Conservation (phyloP, 2,888 invertebrate species). For the Fragum fragum region DNA sequence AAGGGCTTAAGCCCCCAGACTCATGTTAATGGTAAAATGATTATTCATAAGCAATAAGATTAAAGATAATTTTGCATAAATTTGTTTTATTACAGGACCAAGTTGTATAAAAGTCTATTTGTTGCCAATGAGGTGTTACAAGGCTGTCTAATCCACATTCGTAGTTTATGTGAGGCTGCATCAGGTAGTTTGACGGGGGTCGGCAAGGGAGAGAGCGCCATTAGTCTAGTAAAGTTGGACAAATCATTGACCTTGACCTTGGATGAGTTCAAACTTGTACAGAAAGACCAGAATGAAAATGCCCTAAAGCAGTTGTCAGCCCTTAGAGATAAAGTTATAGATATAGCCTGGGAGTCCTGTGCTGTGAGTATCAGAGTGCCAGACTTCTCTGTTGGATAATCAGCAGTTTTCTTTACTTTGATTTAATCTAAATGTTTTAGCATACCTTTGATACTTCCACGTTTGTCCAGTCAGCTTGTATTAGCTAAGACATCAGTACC, state of each 20-base stretch:
- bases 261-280: constrained; percentile 79
- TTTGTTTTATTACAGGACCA: constrained; percentile 69
- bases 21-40: too few species aligned
- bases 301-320: constrained; percentile 78
- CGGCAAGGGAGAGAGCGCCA: constrained; percentile 73
- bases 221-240: constrained; percentile 81
- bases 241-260: constrained; percentile 79
- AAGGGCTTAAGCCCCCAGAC: too few species aligned
- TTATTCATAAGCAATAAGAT: too few species aligned
- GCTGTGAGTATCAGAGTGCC: constrained; percentile 78
- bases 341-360: constrained; percentile 85
- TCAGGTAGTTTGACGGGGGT: constrained; percentile 77
- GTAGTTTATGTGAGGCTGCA: constrained; percentile 84
- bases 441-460: too few species aligned
- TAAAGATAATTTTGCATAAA: too few species aligned
- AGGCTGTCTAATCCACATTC: constrained; percentile 85
- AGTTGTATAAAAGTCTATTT: constrained; percentile 81
- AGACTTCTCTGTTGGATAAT: too few species aligned
- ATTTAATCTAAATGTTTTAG: too few species aligned
- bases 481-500: too few species aligned
- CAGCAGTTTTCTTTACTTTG: too few species aligned
- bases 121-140: constrained; percentile 85
- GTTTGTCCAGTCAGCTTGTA: too few species aligned
- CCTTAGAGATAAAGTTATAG: constrained; percentile 81
- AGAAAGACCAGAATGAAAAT: constrained; percentile 75